Base-by-base conservation (phyloP, 2,113 vertebrate genomes). In the Ciconia maguari region DNA sequence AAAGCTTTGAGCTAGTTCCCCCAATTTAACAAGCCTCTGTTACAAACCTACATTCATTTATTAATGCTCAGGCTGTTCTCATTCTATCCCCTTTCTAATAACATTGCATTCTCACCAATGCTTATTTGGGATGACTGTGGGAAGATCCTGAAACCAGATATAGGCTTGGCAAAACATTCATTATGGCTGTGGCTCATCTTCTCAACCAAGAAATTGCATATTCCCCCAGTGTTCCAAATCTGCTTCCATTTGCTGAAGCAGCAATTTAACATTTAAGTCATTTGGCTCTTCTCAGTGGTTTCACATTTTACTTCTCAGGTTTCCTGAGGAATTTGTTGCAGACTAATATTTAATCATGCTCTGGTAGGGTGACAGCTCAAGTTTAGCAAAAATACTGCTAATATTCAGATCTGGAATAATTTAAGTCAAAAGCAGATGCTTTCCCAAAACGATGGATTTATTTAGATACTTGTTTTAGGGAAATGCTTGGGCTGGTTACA, bases 201-300 rank as follows among this genome's bases (percentile, higher is more conserved):
- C 81, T 64, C 89, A 25, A 25, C n/a, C 81, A 48, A 89, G 89
- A 64, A 85, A 76, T 4, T 76, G 87, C 84, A 17, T 32, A n/a
- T 93, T 96, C 78, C 89, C 87, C 61, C 61, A 10, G 81, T 68
- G 93, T 93, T 78, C 91, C 83, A 52, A 44, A 82, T 89, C 96
- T 76, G 87, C 91, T 64, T 10, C 87, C 83, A 27, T 91, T 87
- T 91, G 95, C 95, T 96, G 96, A 93, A 38, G 57, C 93, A 96
- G 96, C 95, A 79, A 4, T 71, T 81, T 46, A 64, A 71, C 75
- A 16, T 70, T 70, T 18, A 70, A 84, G 83, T 30, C 1, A 1
- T 74, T 89, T 30, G 77, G 51, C 55, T 96, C 86, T 86, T 88
- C 60, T 81, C 55, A 4, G 52, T 4, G 61, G 68, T 87, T 96